A percentile compares a stretch with the other conserved stretches of the same genome.
Conservation (phyloP, 1,140 invertebrate genomes). For the Drosophila sucinea region DNA sequence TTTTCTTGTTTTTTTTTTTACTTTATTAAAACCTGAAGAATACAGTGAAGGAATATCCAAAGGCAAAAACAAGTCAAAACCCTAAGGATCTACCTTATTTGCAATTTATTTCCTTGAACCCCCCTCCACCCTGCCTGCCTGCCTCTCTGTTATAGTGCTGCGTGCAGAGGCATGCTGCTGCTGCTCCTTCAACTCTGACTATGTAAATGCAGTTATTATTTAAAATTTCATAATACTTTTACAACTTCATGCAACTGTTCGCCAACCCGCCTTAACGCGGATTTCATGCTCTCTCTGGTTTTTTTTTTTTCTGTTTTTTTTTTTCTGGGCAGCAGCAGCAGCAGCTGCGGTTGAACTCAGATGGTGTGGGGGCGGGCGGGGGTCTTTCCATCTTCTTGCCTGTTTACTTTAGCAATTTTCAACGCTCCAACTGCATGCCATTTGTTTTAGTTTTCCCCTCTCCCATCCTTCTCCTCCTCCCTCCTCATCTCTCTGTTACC, state of each 20-base stretch:
- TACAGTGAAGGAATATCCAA: slow-evolving; percentile 12
- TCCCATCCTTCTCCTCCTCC: slow-evolving; percentile 12
- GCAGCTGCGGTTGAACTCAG: slow-evolving; percentile 8
- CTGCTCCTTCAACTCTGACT: slow-evolving; percentile 25
- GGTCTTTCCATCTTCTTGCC: slow-evolving; percentile 17
- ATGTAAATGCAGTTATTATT: slow-evolving; percentile 77
- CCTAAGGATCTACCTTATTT: slow-evolving; percentile 64
- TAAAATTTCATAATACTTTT: slow-evolving; percentile 81
- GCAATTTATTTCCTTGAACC: slow-evolving; percentile 71
- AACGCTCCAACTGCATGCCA: slow-evolving; percentile 78
- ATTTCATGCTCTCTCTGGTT: slow-evolving; percentile 65
- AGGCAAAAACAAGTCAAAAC: slow-evolving; percentile 39
- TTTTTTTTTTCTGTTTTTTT: slow-evolving; percentile 26
- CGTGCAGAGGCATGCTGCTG: not conserved
- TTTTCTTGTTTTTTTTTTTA: slow-evolving; percentile 17
- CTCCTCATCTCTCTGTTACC: not conserved
- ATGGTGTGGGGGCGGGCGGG: not conserved
- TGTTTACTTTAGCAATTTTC: slow-evolving; percentile 80
- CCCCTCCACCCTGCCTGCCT: slow-evolving; percentile 1
- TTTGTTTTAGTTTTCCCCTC: slow-evolving; percentile 63
- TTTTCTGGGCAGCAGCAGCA: slow-evolving; percentile 3
- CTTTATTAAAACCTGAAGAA: slow-evolving; percentile 54
- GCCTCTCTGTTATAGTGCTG: not conserved
- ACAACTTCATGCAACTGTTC: slow-evolving; percentile 79
- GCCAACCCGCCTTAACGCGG: slow-evolving; percentile 67